These are phyloP conservation scores for Nudaria mundana DNA, from an alignment of 2,888 invertebrate genomes.

Conservation along the genomic window DNA sequence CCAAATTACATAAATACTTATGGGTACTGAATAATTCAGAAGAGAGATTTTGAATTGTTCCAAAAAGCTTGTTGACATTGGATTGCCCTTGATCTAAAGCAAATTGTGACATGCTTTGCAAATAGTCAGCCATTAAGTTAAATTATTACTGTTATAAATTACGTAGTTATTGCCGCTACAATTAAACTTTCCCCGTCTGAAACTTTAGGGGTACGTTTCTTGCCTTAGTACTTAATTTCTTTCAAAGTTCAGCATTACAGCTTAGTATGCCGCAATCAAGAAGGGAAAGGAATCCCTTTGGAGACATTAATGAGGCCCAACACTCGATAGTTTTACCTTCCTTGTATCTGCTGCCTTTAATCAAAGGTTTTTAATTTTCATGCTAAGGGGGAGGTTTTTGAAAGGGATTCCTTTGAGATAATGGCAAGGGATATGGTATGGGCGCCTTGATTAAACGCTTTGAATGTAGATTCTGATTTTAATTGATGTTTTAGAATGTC, in stretches of 20 bases:
- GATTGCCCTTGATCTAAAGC: too few species aligned
- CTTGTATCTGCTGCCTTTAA: conserved; percentile 3
- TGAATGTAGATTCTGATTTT: conserved; percentile 1
- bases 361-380: conserved; percentile 13
- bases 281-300: conserved; percentile 13
- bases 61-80: too few species aligned
- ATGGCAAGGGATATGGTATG: conserved; percentile 7
- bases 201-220: too few species aligned
- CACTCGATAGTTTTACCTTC: conserved; percentile 15
- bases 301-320: conserved; percentile 22
- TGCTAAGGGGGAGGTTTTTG: conserved; percentile 6
- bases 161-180: too few species aligned
- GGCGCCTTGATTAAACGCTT: conserved; percentile 1
- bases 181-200: too few species aligned
- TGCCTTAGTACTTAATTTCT: too few species aligned
- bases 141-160: too few species aligned
- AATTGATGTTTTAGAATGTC: conserved; percentile 1
- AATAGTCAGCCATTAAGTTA: too few species aligned
- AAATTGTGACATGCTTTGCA: too few species aligned
- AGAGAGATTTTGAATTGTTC: too few species aligned
- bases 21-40: too few species aligned
- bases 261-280: conserved; percentile 12
- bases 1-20: too few species aligned
- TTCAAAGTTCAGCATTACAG: conserved; percentile 10
- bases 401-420: conserved; percentile 7